Conservation (phyloP, 2,888 invertebrate genomes). For the Macaria liturata region DNA sequence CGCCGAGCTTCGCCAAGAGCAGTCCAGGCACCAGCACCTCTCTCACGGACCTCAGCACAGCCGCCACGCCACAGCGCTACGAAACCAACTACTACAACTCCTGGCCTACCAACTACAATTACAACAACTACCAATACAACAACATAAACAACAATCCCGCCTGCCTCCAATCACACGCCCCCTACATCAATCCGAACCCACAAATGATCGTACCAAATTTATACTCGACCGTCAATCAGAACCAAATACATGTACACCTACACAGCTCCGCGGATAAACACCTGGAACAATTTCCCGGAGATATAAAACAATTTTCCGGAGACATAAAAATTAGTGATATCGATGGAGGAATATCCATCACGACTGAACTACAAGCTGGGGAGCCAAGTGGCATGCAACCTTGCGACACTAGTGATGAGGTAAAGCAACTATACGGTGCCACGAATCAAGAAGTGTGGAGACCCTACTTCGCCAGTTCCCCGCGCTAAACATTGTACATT, state of each 20-base stretch:
- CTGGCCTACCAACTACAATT: constrained; percentile 85
- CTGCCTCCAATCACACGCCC: constrained; percentile 81
- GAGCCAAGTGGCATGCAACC: constrained; percentile 76
- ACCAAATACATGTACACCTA: constrained; percentile 92
- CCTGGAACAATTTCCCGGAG: constrained; percentile 85
- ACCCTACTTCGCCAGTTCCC: constrained; percentile 81
- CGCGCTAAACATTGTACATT: constrained; percentile 61
- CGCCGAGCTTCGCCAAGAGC: constrained; percentile 66
- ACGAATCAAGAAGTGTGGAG: constrained; percentile 87
- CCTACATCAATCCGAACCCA: constrained; percentile 84
- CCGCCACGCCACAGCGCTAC: constrained; percentile 67
- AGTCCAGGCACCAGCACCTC: constrained; percentile 64
- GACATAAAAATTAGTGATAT: constrained; percentile 85
- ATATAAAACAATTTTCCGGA: constrained; percentile 85
- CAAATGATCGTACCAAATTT: constrained; percentile 91
- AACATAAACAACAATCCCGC: constrained; percentile 81
- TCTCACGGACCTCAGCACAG: constrained; percentile 74
- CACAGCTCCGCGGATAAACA: constrained; percentile 87
- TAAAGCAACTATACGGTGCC: constrained; percentile 71
- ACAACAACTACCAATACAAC: constrained; percentile 89
- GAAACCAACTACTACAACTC: constrained; percentile 84
- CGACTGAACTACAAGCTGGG: constrained; percentile 69
- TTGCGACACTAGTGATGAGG: constrained; percentile 81
- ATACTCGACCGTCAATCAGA: constrained; percentile 93
- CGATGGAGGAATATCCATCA: constrained; percentile 82